These are phyloP conservation scores for Philantomba maxwellii DNA, from an alignment of 2,113 vertebrate genomes.

Conservation along the genomic window DNA sequence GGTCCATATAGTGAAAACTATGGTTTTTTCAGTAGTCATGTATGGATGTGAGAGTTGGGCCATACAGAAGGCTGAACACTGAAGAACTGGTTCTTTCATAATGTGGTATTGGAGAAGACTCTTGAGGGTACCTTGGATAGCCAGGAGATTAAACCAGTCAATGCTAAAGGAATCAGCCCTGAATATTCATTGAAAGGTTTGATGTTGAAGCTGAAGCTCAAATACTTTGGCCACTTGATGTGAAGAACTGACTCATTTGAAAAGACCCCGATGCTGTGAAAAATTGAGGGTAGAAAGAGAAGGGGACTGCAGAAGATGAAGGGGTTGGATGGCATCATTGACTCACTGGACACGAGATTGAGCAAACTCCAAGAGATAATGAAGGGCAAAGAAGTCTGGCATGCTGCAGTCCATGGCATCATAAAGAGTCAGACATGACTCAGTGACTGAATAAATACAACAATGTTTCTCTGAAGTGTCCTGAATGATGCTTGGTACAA, in stretches of 20 bases:
- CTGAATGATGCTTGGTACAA: not conserved
- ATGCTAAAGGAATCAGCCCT: rapidly evolving
- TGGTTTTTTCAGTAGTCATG: not conserved
- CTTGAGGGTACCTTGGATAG: not conserved
- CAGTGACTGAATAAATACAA: not conserved
- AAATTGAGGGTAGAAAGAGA: not conserved
- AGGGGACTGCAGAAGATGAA: not conserved
- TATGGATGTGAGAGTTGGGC: not conserved
- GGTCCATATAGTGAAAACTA: not conserved
- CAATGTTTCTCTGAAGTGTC: not conserved
- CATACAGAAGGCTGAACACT: not conserved
- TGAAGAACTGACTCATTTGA: not conserved
- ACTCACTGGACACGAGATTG: not conserved
- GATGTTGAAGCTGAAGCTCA: not conserved
- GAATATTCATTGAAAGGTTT: not conserved
- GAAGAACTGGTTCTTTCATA: not conserved
- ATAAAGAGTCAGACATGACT: not conserved
- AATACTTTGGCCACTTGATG: not conserved
- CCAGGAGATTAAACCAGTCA: not conserved
- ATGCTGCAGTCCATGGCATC: not conserved
- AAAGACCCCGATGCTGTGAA: not conserved
- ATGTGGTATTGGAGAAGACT: not conserved
- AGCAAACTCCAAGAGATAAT: not conserved
- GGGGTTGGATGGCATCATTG: not conserved
- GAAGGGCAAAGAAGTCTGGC: not conserved